These are phyloP conservation scores for Microctenopoma stevenorrisi DNA, from an alignment of 2,797 vertebrate genomes.

Conservation along the genomic window DNA sequence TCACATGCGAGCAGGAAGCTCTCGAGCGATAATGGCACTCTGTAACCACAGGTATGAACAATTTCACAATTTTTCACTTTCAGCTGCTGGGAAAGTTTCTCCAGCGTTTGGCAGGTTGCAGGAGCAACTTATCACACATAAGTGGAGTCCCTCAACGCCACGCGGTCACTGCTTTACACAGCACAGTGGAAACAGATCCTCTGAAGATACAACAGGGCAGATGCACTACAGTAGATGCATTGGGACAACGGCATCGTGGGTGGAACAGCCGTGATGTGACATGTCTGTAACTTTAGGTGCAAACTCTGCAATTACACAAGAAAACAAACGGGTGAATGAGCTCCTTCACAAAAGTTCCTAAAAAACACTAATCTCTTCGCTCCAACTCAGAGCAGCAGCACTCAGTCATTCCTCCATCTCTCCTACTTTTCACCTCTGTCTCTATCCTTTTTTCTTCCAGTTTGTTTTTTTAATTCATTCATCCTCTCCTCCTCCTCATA, in stretches of 20 bases:
- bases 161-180: slow-evolving; percentile 31
- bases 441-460: slow-evolving; percentile 68
- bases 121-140: slow-evolving; percentile 23
- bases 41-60: slow-evolving; percentile 47
- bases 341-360: slow-evolving; percentile 82
- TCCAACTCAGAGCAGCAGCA: slow-evolving; percentile 88
- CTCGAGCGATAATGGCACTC: slow-evolving; percentile 40
- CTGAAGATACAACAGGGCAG: slow-evolving; percentile 49
- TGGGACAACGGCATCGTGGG: slow-evolving; percentile 58
- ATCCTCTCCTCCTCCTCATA: slow-evolving; percentile 42
- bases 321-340: slow-evolving; percentile 73
- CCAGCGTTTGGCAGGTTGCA: slow-evolving; percentile 39
- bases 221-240: slow-evolving; percentile 63
- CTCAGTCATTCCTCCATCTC: slow-evolving; percentile 67
- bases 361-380: slow-evolving; percentile 75
- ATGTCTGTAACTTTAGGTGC: slow-evolving; percentile 85
- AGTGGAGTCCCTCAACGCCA: slow-evolving; percentile 31
- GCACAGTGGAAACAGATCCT: slow-evolving; percentile 47
- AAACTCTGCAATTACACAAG: slow-evolving; percentile 86
- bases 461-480: slow-evolving; percentile 39
- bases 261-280: slow-evolving; percentile 70
- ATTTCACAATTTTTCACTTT: slow-evolving; percentile 50
- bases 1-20: slow-evolving; percentile 37
- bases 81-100: slow-evolving; percentile 45
- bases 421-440: slow-evolving; percentile 53